phyloP scores from a whole-genome alignment of 2,888 invertebrate genomes.

The Cyclophora albipunctata region DNA sequence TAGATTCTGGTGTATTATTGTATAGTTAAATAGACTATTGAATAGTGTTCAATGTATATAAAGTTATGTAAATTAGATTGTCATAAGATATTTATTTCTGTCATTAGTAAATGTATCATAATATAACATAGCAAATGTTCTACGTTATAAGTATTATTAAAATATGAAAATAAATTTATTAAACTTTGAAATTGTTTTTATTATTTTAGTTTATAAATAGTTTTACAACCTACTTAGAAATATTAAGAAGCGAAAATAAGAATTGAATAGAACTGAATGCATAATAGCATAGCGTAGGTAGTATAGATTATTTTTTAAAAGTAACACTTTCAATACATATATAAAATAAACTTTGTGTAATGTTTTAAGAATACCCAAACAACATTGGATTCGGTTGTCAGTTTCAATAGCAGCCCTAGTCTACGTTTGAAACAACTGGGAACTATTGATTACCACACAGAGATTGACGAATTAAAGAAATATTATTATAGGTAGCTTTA shows the following conservation, averaged over 20 bases:
- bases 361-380: too few species aligned
- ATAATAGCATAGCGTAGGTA: neutral
- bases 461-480: too few species aligned
- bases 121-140: slow-evolving; percentile 15
- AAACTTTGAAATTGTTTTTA: neutral
- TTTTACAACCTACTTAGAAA: neutral
- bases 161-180: neutral
- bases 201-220: neutral
- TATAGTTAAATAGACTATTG: slow-evolving; percentile 2
- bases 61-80: slow-evolving; percentile 43
- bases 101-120: slow-evolving; percentile 32
- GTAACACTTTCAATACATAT: too few species aligned
- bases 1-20: too few species aligned
- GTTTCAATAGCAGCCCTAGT: too few species aligned
- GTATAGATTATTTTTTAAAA: too few species aligned
- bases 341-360: too few species aligned
- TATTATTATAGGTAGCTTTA: too few species aligned
- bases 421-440: too few species aligned
- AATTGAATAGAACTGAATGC: neutral
- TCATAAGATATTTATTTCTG: slow-evolving; percentile 64
- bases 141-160: slow-evolving; percentile 4
- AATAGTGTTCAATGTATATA: slow-evolving; percentile 42
- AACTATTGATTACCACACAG: too few species aligned
- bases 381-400: too few species aligned
- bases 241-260: neutral